A percentile compares a stretch with the other conserved stretches of the same genome.
Evolutionary conservation across 2,113 vertebrate species (phyloP).

Genomic region (Podilymbus podiceps): DNA sequence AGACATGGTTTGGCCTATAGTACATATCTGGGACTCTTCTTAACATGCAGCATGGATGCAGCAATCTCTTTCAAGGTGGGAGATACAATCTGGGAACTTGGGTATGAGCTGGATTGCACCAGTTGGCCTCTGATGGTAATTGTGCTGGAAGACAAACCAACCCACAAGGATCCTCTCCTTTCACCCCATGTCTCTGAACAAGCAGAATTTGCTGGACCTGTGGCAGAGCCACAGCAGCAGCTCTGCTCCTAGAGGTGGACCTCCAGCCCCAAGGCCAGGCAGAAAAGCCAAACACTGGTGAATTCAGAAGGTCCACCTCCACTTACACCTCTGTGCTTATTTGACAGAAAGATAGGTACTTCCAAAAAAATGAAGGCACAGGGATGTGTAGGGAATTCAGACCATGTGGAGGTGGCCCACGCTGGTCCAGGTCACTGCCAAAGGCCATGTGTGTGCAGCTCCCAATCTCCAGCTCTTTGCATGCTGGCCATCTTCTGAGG

Average conservation of each 20-base stretch:
- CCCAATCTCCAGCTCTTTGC: neutral
- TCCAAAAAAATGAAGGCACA: neutral
- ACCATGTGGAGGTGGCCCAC: neutral
- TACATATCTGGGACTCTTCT: neutral
- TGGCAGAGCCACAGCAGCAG: neutral
- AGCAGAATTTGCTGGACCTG: neutral
- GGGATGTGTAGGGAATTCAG: neutral
- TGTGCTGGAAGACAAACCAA: neutral
- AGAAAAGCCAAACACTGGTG: neutral
- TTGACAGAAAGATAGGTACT: neutral
- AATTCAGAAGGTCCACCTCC: neutral
- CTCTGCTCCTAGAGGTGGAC: neutral
- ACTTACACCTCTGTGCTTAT: neutral
- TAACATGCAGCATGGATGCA: neutral
- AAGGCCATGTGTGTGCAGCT: fast-evolving
- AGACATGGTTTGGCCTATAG: neutral
- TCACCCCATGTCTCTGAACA: neutral
- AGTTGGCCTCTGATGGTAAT: neutral
- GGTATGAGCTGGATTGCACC: neutral
- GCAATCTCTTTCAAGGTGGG: neutral
- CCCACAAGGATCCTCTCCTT: neutral
- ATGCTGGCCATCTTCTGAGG: neutral
- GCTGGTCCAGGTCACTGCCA: neutral
- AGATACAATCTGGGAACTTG: neutral
- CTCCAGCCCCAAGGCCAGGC: neutral